Percentiles rank a stretch among this genome's conserved stretches.
These are phyloP conservation scores for Folsomia manolachei DNA, from an alignment of 2,888 invertebrate genomes.

Conservation along the genomic window DNA sequence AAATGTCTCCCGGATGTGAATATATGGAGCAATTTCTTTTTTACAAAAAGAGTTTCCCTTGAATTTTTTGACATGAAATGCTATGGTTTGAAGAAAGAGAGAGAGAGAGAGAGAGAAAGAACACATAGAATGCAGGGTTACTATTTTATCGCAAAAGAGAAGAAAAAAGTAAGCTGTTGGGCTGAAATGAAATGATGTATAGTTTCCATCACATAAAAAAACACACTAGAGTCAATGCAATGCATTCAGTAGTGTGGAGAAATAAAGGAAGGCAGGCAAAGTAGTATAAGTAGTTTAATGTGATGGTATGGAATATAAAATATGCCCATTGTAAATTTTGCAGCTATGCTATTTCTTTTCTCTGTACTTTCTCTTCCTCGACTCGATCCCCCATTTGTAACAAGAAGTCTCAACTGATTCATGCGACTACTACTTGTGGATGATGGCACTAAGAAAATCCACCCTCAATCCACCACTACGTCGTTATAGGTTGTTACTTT, in stretches of 20 bases:
- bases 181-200: background rate
- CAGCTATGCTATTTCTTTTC: background rate
- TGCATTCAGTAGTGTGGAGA: background rate
- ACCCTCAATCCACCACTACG: background rate
- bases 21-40: conserved; percentile 45
- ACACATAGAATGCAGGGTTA: no score
- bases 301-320: background rate
- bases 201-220: background rate
- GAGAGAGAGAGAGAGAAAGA: no score
- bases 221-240: background rate
- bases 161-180: conserved; percentile 5
- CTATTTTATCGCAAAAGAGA: conserved; percentile 17
- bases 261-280: conserved; percentile 33
- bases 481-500: background rate
- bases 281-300: no score
- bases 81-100: no score
- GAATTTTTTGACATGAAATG: conserved; percentile 35
- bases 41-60: conserved; percentile 31
- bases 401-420: no score
- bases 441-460: background rate
- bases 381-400: background rate
- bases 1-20: conserved; percentile 43
- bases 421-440: no score
- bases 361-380: background rate
- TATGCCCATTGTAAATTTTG: background rate